Evolutionary conservation across 2,113 vertebrate genomes (phyloP).

Genomic region (Pygathrix nemaeus): DNA sequence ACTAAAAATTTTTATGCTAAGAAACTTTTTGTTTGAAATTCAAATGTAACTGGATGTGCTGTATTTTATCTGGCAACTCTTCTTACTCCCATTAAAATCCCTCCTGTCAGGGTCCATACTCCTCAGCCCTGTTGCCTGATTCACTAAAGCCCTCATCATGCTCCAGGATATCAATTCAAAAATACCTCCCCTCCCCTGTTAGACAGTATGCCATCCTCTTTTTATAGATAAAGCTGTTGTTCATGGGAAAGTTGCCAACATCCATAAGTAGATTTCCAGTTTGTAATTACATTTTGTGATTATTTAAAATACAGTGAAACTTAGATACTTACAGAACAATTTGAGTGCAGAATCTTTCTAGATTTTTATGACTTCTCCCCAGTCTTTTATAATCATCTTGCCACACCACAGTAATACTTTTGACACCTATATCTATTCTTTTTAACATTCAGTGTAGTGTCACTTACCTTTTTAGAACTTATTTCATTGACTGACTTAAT

Average conservation of each 20-base stretch:
- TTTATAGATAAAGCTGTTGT: conserved; percentile 43
- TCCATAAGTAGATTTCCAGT: conserved; percentile 45
- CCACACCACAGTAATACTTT: neutral
- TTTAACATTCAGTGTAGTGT: conserved; percentile 28
- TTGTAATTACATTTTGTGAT: conserved; percentile 53
- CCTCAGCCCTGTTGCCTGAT: neutral
- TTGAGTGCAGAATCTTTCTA: conserved; percentile 14
- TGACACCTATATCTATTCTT: neutral
- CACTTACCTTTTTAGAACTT: neutral
- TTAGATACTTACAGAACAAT: conserved; percentile 21
- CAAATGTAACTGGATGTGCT: neutral
- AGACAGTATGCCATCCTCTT: neutral
- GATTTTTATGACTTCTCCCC: neutral
- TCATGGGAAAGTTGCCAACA: conserved; percentile 14
- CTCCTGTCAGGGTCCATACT: neutral
- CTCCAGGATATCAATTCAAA: neutral
- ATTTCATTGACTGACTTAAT: conserved; percentile 10
- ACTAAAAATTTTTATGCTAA: neutral
- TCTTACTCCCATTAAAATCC: conserved; percentile 1
- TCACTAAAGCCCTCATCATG: neutral
- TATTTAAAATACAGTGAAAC: conserved; percentile 53
- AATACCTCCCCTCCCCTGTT: neutral
- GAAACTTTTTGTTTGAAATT: conserved; percentile 26
- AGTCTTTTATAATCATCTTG: neutral
- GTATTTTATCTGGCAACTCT: neutral